These are phyloP conservation scores for Rhynchomys soricoides DNA, from an alignment of 2,113 vertebrate species.

Conservation along the genomic window DNA sequence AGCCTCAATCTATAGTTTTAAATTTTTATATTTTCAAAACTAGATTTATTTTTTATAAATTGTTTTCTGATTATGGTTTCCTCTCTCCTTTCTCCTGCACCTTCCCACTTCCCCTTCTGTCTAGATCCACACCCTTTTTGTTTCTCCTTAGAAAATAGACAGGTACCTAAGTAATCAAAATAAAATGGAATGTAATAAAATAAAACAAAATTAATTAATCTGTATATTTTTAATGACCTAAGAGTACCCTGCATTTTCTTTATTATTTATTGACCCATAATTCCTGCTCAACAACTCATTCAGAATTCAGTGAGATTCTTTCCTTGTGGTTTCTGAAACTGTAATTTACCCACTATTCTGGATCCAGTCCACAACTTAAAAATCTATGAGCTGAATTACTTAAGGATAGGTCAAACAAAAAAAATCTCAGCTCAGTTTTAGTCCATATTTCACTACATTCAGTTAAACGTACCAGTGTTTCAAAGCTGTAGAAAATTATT, in stretches of 20 bases:
- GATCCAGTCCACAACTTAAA: conserved; percentile 21
- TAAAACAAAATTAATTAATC: neutral
- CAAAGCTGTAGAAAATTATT: conserved; percentile 56
- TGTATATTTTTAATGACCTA: conserved; percentile 22
- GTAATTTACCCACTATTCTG: conserved; percentile 9
- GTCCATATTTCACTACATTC: conserved; percentile 47
- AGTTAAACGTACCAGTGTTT: conserved; percentile 41
- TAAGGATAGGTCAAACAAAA: conserved; percentile 53
- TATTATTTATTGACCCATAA: conserved; percentile 33
- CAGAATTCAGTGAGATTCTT: conserved; percentile 39
- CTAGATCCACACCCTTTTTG: neutral
- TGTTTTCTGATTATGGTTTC: neutral
- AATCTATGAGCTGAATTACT: conserved; percentile 23
- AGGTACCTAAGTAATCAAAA: neutral
- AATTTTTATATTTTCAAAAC: neutral
- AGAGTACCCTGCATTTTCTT: conserved; percentile 37
- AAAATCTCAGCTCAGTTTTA: conserved; percentile 42
- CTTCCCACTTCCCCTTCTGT: neutral
- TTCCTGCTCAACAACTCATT: conserved; percentile 48
- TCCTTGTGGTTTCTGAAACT: conserved; percentile 41
- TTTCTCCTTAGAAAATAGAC: neutral
- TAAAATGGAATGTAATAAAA: neutral
- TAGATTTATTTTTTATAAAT: neutral
- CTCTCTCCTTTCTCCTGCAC: neutral
- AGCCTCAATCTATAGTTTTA: neutral